These are phyloP conservation scores for Acronicta alni DNA, from an alignment of 2,888 invertebrate genomes.

Conservation along the genomic window DNA sequence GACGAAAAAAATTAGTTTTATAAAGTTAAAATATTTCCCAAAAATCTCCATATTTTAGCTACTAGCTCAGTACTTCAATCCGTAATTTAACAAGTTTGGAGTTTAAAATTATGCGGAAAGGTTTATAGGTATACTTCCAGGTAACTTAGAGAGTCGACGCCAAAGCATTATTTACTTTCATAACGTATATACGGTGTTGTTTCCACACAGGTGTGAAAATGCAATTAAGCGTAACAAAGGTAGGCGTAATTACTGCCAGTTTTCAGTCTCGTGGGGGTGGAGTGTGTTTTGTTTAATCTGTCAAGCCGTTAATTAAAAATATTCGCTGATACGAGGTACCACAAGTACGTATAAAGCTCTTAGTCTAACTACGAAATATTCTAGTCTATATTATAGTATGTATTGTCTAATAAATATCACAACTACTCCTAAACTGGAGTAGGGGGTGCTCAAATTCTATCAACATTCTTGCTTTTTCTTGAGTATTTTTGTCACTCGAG, in stretches of 20 bases:
- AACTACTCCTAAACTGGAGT: neutral
- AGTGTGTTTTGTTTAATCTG: slow-evolving; percentile 34
- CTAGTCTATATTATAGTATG: no score
- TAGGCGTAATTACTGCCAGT: slow-evolving; percentile 39
- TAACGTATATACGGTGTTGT: slow-evolving; percentile 16
- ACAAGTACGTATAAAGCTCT: neutral
- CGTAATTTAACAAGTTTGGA: no score
- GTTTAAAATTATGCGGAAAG: no score
- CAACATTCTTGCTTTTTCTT: no score
- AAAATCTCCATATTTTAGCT: no score
- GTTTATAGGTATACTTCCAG: slow-evolving; percentile 8
- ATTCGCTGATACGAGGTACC: neutral
- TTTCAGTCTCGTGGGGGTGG: slow-evolving; percentile 26
- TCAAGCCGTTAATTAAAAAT: slow-evolving; percentile 25
- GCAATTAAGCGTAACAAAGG: slow-evolving; percentile 40
- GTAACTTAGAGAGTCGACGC: slow-evolving; percentile 4
- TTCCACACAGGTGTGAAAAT: slow-evolving; percentile 30
- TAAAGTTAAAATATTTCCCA: no score
- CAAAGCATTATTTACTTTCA: slow-evolving; percentile 24
- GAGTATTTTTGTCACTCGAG: no score
- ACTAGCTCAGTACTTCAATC: no score
- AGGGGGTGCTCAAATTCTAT: no score
- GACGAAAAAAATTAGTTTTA: no score
- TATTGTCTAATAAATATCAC: no score
- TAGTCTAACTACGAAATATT: neutral